These are phyloP conservation scores for Lepidochitona cinerea DNA, from an alignment of 2,888 invertebrate genomes.

Conservation along the genomic window DNA sequence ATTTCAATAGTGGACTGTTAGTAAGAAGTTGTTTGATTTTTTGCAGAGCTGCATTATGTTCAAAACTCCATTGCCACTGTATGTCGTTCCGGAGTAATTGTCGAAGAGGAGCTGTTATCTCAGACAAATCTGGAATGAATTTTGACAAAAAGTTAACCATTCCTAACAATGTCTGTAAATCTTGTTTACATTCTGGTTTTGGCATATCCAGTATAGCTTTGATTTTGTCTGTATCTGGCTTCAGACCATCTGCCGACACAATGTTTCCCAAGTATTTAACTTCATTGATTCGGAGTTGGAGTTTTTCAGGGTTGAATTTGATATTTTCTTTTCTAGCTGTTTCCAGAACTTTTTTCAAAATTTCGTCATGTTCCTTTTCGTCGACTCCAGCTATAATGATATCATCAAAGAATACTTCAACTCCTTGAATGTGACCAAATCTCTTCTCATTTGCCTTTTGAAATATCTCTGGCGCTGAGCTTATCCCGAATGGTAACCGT, in stretches of 20 bases:
- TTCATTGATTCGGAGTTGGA: constrained; percentile 18
- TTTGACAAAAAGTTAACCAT: constrained; percentile 29
- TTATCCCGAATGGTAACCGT: constrained; percentile 33
- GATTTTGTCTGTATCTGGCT: constrained; percentile 26
- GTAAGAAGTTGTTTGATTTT: constrained; percentile 25
- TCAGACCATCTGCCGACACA: constrained; percentile 18
- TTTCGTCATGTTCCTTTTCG: constrained; percentile 32
- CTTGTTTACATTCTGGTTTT: constrained; percentile 21
- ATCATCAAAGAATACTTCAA: constrained; percentile 32
- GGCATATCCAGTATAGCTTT: constrained; percentile 33
- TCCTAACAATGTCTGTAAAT: constrained; percentile 23
- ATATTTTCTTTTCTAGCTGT: constrained; percentile 21
- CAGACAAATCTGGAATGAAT: constrained; percentile 34
- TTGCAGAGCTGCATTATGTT: constrained; percentile 12
- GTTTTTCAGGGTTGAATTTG: constrained; percentile 32
- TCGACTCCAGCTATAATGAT: constrained; percentile 29
- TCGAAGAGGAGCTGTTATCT: constrained; percentile 29
- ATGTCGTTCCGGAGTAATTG: constrained; percentile 21
- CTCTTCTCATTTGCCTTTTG: constrained; percentile 28
- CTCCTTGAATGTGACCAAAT: too few species aligned
- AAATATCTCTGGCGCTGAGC: constrained; percentile 28
- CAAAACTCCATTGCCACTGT: constrained; percentile 12
- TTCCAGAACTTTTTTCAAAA: constrained; percentile 27
- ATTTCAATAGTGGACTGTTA: constrained; percentile 25
- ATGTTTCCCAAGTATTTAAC: constrained; percentile 32